Evolutionary conservation across 2,113 vertebrate genomes (phyloP), one percentile per base, ranked within the genome.

Genomic region (Emberiza fucata): DNA sequence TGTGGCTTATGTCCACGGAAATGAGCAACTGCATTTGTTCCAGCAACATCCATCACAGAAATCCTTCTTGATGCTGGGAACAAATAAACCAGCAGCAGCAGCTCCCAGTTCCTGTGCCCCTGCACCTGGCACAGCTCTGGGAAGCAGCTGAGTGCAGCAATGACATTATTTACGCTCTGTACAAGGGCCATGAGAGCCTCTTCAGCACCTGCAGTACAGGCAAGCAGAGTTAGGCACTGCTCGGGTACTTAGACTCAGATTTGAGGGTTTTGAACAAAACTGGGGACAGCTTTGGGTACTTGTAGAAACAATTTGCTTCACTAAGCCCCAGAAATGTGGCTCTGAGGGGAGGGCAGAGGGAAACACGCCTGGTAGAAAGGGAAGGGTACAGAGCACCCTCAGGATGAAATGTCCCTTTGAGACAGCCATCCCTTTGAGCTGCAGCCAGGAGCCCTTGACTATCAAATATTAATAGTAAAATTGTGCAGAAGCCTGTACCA

Each of bases 241-340:
- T 59, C 28, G 29, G 8, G 5, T 53, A 27, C 47, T 63, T 7
- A 14, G 23, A 59, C 25, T n/a, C n/a, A 37, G 45, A 25, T 71
- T 35, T 59, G n/a, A 76, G 35, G 15, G 20, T 3, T 83, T 59
- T 72, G 25, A 77, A 54, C 15, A 77, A 72, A 91, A 54, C 1
- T 4, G 0, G 28, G 37, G 8, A 12, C 0, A 1, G 14, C 35
- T 61, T 44, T 64, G 25, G 18, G 15, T 0, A 1, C 7, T 65
- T n/a, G 8, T 51, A 33, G 33, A 63, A 90, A 83, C 6, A 23
- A 4, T 27, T 44, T 71, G 6, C 12, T 84, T 33, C 42, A 18
- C 39, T 68, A 83, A 63, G 24, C 19, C 27, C 47, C 63, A 47
- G 39, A 64, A 37, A 77, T 5, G 11, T 37, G 28, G 10, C 17